A percentile compares a stretch with the other conserved stretches of the same genome.
phyloP scores from a whole-genome alignment of 2,113 vertebrate species.

The Panthera leo region DNA sequence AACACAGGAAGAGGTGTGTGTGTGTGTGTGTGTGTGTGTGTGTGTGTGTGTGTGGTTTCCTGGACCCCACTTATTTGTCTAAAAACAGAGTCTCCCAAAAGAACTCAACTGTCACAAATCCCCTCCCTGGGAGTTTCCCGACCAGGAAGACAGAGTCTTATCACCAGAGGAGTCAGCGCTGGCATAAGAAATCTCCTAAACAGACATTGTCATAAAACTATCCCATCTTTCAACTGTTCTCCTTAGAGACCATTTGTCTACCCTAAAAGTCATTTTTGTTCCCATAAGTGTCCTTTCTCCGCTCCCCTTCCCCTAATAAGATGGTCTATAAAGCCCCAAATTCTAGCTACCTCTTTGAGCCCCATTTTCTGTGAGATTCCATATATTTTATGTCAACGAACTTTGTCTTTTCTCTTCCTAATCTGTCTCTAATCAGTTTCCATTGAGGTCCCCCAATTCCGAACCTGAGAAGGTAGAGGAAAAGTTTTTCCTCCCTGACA shows the following conservation, averaged over 20 bases:
- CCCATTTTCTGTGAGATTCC: not conserved
- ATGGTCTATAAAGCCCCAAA: not conserved
- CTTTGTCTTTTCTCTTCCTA: not conserved
- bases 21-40: not conserved
- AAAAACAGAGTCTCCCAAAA: not conserved
- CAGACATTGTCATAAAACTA: not conserved
- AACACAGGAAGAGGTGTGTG: not conserved
- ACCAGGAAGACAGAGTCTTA: not conserved
- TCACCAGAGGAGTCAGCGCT: not conserved
- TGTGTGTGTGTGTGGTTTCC: not conserved
- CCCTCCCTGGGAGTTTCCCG: not conserved
- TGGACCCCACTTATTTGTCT: not conserved
- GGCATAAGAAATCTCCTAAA: not conserved
- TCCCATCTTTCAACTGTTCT: not conserved
- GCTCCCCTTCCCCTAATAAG: not conserved
- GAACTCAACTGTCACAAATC: not conserved
- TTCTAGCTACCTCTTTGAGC: not conserved
- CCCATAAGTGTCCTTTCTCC: not conserved
- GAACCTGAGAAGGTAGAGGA: not conserved
- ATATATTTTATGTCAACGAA: not conserved
- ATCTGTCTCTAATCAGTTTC: not conserved
- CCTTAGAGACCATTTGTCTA: not conserved
- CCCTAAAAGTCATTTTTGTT: not conserved
- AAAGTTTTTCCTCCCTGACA: not conserved
- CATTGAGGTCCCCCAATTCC: not conserved